Evolutionary conservation across 2,888 invertebrate genomes (phyloP), one percentile per base, ranked within the genome.

Genomic region (Dusona sp.): DNA sequence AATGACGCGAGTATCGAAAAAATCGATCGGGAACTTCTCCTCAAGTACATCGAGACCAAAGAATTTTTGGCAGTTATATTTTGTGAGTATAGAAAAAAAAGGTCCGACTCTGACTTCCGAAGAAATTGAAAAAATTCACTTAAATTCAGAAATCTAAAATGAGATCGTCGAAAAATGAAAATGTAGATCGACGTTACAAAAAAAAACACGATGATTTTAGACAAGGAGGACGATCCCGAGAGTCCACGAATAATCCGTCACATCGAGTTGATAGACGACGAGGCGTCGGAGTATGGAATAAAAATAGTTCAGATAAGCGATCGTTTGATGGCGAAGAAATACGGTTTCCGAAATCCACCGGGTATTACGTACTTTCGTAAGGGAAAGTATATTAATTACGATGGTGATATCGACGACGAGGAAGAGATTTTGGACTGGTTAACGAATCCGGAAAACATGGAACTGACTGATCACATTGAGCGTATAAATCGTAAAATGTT

Each of bases 401-500:
- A 98, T 91, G 98, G 98, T 19, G 98, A 98, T 91, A 97, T 98
- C 87, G 98, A 98, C 90, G 98, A 98, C 90, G 98, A 98, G 91
- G 98, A 98, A 93, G 97, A 97, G 91, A 96, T 98, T 82, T 95
- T 98, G 45, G 98, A 98, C 93, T 98, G 98, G 98, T 94, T 98
- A 19, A 98, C 98, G 0, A 97, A 98, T 93, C 98, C 98, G 0
- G 97, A 98, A 91, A 98, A 98, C 90, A 98, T 98, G 98, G 98
- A 98, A 94, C 95, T 98, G 85, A 98, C 97, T 7, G 98, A 98
- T 94, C 97, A 98, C 90, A 98, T 98, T 79, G 98, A 98, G 94
- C 96, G 97, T 92, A 98, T 98, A 19, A 98, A 98, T 93, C 95
- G 96, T 82, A 98, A 98, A 95, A 98, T 98, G 98, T 98, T 98